Conservation (phyloP, 2,888 invertebrate species). For the Pocota personata region DNA sequence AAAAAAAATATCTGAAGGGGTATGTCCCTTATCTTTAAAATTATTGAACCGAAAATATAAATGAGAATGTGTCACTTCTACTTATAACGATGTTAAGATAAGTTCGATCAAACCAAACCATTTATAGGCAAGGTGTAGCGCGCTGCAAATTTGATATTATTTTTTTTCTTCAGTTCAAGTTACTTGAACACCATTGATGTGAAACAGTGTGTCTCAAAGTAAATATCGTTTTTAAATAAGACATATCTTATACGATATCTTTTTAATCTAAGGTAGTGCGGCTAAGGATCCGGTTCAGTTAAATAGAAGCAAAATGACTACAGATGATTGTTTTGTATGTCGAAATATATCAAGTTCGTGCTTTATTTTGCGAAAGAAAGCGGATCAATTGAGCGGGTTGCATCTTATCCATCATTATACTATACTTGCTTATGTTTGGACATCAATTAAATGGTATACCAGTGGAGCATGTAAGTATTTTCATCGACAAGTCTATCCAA, state of each 20-base stretch:
- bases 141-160: too few species aligned
- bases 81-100: too few species aligned
- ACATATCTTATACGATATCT: background rate
- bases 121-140: too few species aligned
- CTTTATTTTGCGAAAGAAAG: slow-evolving; percentile 96
- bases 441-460: slow-evolving; percentile 97
- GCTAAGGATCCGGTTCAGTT: background rate
- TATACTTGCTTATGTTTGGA: slow-evolving; percentile 97
- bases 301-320: background rate
- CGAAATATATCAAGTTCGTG: slow-evolving; percentile 96
- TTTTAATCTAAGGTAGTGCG: background rate
- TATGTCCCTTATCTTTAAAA: too few species aligned
- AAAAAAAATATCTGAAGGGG: too few species aligned
- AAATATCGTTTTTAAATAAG: slow-evolving; percentile 15
- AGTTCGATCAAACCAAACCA: too few species aligned
- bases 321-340: slow-evolving; percentile 96
- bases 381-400: slow-evolving; percentile 95
- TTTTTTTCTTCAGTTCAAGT: too few species aligned
- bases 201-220: slow-evolving; percentile 86
- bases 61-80: too few species aligned
- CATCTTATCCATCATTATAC: slow-evolving; percentile 98
- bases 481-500: background rate
- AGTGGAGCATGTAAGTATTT: slow-evolving; percentile 90
- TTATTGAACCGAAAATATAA: too few species aligned
- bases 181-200: too few species aligned